phyloP scores from a whole-genome alignment of 2,888 invertebrate species.

The Agrypnus murinus region DNA sequence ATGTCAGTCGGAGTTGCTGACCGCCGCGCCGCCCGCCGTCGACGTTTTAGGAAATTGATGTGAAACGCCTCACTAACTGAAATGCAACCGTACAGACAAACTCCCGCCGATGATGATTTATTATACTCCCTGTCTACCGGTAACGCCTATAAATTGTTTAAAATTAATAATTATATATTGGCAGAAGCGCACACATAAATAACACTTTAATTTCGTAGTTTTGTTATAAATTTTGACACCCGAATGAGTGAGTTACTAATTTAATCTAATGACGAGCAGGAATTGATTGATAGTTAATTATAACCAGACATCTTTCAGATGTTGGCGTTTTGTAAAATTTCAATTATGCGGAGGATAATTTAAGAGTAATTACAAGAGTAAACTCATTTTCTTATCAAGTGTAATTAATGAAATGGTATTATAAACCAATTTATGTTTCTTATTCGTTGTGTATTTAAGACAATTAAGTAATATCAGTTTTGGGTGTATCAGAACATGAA shows the following conservation, averaged over 20 bases:
- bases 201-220: conserved; percentile 12
- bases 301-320: too few relatives aligned
- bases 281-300: conserved; percentile 11
- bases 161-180: conserved; percentile 27
- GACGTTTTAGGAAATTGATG: conserved; percentile 27
- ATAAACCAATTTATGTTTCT: too few relatives aligned
- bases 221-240: conserved; percentile 23
- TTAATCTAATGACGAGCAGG: conserved; percentile 6
- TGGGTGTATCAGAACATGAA: too few relatives aligned
- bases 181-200: neutral
- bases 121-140: neutral
- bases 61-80: neutral
- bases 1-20: conserved; percentile 7
- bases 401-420: too few relatives aligned
- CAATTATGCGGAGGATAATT: too few relatives aligned
- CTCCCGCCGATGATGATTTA: conserved; percentile 11
- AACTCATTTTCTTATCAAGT: too few relatives aligned
- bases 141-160: conserved; percentile 20
- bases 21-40: conserved; percentile 1
- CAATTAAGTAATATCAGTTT: too few relatives aligned
- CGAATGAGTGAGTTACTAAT: conserved; percentile 1
- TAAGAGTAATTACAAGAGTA: too few relatives aligned
- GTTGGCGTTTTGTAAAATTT: too few relatives aligned
- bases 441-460: too few relatives aligned
- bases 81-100: too few relatives aligned